Evolutionary conservation across 2,797 vertebrate genomes (phyloP), one percentile per base, ranked within the genome.

Genomic region (Pseudotriccus pelzelni): DNA sequence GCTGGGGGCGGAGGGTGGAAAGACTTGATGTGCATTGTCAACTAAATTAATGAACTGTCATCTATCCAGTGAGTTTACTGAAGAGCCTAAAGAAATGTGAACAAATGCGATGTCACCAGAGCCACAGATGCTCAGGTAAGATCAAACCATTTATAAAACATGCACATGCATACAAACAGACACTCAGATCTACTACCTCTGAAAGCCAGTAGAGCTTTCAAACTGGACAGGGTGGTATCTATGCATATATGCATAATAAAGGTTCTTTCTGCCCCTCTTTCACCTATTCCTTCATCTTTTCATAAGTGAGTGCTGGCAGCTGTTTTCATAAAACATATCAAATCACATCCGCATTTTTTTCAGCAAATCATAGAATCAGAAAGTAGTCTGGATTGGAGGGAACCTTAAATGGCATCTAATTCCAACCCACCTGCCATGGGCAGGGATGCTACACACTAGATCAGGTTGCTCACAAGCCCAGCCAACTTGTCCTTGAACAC

Each of bases 11-110:
- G 80, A 86, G 88, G 88, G 81, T 90, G n/a, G 83, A 80, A 94
- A 84, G 49, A 62, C 72, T 94, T 66, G 59, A 66, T 88, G 62
- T 90, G 36, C 53, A 39, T 79, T 96, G 87, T 92, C 90, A 95
- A 59, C 77, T 88, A 90, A 93, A 84, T 79, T 96, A 96, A 96
- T 95, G 91, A 97, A 93, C 85, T 94, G 78, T 95, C 95, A 96
- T 89, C 80, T 75, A 81, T 73, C 84, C 74, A 91, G 73, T 7
- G 12, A 90, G n/a, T 83, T 92, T 81, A 37, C 81, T 63, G 66
- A 90, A 86, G 64, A 90, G 60, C 43, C 80, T 72, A 62, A 74
- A 84, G 88, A 94, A 93, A 86, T 75, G 49, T 82, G 90, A 95
- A 78, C 68, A 96, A 96, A 87, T 87, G 63, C 77, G 58, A 91